Conservation (phyloP, 1,140 invertebrate species). For the Apolygus lucorum region DNA sequence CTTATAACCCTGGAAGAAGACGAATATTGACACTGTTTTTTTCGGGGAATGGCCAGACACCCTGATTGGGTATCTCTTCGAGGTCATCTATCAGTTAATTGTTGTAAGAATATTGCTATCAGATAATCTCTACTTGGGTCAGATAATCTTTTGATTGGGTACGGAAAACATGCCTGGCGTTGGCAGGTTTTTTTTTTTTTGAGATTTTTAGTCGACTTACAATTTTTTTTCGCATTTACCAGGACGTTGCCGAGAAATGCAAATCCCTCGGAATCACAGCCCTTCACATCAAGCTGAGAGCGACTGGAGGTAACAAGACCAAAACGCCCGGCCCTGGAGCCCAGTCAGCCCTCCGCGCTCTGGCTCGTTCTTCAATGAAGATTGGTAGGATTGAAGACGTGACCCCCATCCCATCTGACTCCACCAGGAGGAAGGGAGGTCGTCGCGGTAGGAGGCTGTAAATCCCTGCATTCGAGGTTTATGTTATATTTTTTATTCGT, state of each 20-base stretch:
- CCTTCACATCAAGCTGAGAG: constrained; percentile 94
- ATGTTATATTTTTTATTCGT: constrained; percentile 19
- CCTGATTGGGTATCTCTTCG: too few species aligned
- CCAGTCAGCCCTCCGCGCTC: constrained; percentile 92
- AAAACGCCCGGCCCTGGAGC: constrained; percentile 98
- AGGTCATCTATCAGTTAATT: too few species aligned
- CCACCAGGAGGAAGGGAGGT: constrained; percentile 98
- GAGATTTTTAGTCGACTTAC: too few species aligned
- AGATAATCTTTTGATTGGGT: too few species aligned
- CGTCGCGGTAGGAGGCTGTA: constrained; percentile 97
- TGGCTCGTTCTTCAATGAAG: constrained; percentile 98
- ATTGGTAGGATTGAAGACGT: constrained; percentile 99
- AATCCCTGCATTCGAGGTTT: constrained; percentile 34
- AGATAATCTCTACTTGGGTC: too few species aligned
- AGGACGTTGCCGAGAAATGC: constrained; percentile 99
- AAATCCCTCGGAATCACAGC: constrained; percentile 94
- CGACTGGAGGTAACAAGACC: constrained; percentile 96
- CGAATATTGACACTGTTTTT: too few species aligned
- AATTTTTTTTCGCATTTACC: too few species aligned
- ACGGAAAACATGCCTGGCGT: too few species aligned
- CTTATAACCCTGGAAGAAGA: too few species aligned
- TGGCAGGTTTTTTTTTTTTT: too few species aligned
- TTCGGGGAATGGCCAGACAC: too few species aligned
- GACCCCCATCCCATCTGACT: constrained; percentile 97
- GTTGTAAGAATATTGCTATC: too few species aligned